These are phyloP conservation scores for Dipodomys stephensi DNA, from an alignment of 2,113 vertebrate species.

Conservation along the genomic window DNA sequence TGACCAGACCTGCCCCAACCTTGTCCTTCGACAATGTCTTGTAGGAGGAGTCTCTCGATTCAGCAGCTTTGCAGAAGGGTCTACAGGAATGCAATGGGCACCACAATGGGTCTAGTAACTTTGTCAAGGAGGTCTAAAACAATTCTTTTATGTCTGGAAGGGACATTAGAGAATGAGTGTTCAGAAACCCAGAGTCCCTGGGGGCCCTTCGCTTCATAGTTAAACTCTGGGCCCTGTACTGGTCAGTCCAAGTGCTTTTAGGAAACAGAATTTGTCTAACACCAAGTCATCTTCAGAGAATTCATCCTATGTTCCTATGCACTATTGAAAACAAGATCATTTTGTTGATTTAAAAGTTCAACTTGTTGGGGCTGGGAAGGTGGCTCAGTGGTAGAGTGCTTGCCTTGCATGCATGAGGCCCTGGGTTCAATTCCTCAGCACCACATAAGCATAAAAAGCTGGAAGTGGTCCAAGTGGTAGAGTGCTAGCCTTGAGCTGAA, in stretches of 20 bases:
- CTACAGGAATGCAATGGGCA: background rate
- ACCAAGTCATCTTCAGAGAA: too few relatives aligned
- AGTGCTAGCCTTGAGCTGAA: too few relatives aligned
- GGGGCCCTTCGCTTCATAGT: background rate
- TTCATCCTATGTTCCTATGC: too few relatives aligned
- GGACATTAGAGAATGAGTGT: background rate
- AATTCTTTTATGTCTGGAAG: background rate
- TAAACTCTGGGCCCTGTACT: background rate
- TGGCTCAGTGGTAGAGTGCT: too few relatives aligned
- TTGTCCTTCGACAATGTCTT: background rate
- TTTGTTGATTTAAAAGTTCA: too few relatives aligned
- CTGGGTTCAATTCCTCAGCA: too few relatives aligned
- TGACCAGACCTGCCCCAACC: background rate
- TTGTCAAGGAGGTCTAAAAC: background rate
- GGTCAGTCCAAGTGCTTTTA: background rate
- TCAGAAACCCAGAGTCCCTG: background rate
- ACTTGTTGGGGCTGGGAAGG: too few relatives aligned
- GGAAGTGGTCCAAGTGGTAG: too few relatives aligned
- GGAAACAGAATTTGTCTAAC: background rate
- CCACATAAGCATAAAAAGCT: too few relatives aligned
- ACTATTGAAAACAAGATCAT: too few relatives aligned
- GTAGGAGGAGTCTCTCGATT: background rate
- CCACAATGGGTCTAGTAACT: slow-evolving; percentile 19
- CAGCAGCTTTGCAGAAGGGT: slow-evolving; percentile 17
- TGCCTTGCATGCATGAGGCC: too few relatives aligned